Evolutionary conservation across 2,888 invertebrate species (phyloP), one percentile per base, ranked within the genome.

Genomic region (Tipula helvola): DNA sequence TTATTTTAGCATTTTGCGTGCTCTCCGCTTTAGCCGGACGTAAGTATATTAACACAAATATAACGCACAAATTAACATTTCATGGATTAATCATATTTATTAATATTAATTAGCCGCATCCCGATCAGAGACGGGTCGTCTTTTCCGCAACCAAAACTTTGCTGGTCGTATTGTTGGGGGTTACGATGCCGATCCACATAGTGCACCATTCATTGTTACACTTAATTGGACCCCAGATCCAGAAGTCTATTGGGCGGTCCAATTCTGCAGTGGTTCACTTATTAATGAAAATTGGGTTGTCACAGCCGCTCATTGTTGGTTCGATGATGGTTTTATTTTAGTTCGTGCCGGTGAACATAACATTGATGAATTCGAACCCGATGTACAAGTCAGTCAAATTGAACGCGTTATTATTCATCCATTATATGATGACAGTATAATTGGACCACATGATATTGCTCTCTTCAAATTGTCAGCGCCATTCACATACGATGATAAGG

Each of bases 361-460:
- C 41, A 39, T 84, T 8, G 39, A 41, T 7, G 84, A 13, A 84
- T 39, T 39, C 39, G 84, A 84, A 41, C 84, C 84, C 4, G 84
- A 84, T 8, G 84, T 84, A 39, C 84, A 84, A 41, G 41, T 39
- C 10, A 36, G 84, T n/a, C 41, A 39, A 84, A 39, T 84, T 39
- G 4, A 5, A 84, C 39, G 39, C 1, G 41, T 84, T 84, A 84
- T 84, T 5, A 41, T 84, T 36, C 84, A 84, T 84, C 39, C 36
- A 39, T 39, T 39, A 7, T 84, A 84, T 84, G 41, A 36, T 16
- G 39, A 16, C 2, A 39, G 3, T 5, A 71, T 71, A 10, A 41
- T 84, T 84, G 84, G 84, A 13, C 84, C 84, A n/a, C 39, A 84
- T 84, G 84, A 84, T 84, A 84, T 84, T 39, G 36, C 39, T 84